These are phyloP conservation scores for Tiaroga cobitis DNA, from an alignment of 2,797 vertebrate species.

Conservation along the genomic window DNA sequence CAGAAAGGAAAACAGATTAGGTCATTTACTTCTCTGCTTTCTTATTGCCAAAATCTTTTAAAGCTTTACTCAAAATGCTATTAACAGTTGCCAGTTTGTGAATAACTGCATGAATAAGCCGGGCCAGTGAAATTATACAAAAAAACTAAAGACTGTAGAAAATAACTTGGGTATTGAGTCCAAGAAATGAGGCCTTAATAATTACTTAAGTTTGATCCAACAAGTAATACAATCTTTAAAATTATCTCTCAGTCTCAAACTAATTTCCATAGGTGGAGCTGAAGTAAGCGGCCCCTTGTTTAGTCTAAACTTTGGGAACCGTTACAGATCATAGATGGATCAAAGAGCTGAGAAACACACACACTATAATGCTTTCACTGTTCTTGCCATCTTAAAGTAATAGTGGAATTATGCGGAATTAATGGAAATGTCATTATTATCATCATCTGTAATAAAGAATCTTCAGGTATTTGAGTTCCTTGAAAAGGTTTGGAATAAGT, in stretches of 20 bases:
- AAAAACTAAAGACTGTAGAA: not conserved
- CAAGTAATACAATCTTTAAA: not conserved
- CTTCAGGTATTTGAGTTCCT: not conserved
- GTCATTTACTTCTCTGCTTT: constrained; percentile 20
- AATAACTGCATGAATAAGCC: constrained; percentile 31
- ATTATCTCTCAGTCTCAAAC: not conserved
- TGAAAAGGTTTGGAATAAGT: not conserved
- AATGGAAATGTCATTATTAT: not conserved
- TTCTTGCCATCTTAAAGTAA: not conserved
- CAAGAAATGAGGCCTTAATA: not conserved
- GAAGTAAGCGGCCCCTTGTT: constrained; percentile 11
- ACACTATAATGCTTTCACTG: not conserved
- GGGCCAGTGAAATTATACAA: constrained; percentile 24
- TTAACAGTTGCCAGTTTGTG: constrained; percentile 3
- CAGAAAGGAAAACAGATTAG: constrained; percentile 46
- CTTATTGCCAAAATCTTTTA: constrained; percentile 13
- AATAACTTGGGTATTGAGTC: not conserved
- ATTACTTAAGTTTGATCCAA: not conserved
- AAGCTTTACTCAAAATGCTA: not conserved
- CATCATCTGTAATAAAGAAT: not conserved
- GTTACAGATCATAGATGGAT: constrained; percentile 9
- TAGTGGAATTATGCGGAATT: not conserved
- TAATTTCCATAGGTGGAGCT: constrained; percentile 5
- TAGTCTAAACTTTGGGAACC: constrained; percentile 1
- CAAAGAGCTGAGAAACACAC: not conserved